Conservation (phyloP, 2,113 vertebrate species). For the Accipiter virgatus region DNA sequence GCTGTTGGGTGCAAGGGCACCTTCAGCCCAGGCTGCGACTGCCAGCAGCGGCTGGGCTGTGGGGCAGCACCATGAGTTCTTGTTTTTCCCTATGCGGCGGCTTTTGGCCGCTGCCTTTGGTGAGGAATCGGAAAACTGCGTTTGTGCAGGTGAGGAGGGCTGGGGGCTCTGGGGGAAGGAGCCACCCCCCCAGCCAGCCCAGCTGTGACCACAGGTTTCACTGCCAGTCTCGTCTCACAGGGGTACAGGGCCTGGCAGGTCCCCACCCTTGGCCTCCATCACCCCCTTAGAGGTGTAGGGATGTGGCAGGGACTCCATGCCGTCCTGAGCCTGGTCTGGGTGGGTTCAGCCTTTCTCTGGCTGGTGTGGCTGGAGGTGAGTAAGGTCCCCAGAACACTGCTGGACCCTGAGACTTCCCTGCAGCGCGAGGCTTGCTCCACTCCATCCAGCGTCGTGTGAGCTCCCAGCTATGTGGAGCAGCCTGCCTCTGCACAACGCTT, state of each 20-base stretch:
- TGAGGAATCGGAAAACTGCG: fast-evolving
- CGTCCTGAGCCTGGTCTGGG: fast-evolving
- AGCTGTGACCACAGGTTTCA: fast-evolving
- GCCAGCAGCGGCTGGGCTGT: fast-evolving
- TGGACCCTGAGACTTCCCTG: background rate
- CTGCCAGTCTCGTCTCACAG: fast-evolving
- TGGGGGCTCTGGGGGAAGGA: background rate
- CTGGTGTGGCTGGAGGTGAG: background rate
- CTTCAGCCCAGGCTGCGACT: fast-evolving
- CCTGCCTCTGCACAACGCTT: background rate
- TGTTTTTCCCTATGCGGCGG: background rate
- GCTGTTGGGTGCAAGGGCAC: background rate
- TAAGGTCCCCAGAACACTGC: background rate
- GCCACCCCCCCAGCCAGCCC: too few relatives aligned
- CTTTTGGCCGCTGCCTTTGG: fast-evolving
- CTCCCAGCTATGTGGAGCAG: background rate
- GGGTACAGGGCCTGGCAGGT: background rate
- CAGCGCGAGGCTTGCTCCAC: background rate
- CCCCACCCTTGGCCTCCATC: background rate
- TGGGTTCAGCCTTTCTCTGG: background rate
- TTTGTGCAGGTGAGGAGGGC: background rate
- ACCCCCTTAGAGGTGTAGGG: fast-evolving
- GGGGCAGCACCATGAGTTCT: background rate
- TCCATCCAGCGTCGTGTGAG: fast-evolving
- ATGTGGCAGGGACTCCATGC: background rate